Evolutionary conservation across 2,888 invertebrate species (phyloP), one percentile per base, ranked within the genome.

Genomic region (Argyresthia albistria): DNA sequence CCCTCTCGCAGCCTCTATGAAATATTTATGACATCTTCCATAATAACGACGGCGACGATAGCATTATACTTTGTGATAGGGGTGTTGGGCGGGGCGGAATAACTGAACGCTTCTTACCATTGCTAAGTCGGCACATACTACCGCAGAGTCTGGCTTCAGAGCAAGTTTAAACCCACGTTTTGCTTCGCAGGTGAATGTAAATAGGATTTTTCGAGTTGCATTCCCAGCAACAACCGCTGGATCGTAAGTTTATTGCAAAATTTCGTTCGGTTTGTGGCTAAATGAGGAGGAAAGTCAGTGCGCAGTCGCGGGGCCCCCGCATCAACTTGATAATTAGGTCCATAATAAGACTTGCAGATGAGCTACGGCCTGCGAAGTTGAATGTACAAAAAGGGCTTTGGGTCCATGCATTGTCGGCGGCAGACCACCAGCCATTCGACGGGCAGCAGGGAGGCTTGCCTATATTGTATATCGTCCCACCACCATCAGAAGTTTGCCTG

Each of bases 271-370:
- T 25, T 25, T 25, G 3, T 25, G 25, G 25, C 2, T 25, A 25
- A 25, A 25, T 25, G 25, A 25, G 25, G 25, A 25, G 25, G 25
- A 4, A 25, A 25, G 62, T 59, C 74, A 73, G 72, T 76, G 86
- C 86, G 84, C 84, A 83, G 83, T 72, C 87, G 87, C 88, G 87
- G 73, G 69, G 70, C 90, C 90, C 90, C 90, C 93, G 92, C 93
- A 93, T 93, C 93, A 93, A 93, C 93, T 93, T 93, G 93, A 93
- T 93, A 93, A 93, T 93, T 93, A 93, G 93, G 91, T 92, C 91
- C 92, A 93, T 92, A 93, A 93, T 93, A 93, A 91, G 93, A 93
- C 93, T 93, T 93, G 93, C 93, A 93, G 93, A 93, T 93, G 93
- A 93, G 93, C 88, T 84, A 86, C 88, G 88, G 89, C 88, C 89